Base-by-base conservation (phyloP, 2,888 invertebrate species). In the Siphlonurus alternatus region DNA sequence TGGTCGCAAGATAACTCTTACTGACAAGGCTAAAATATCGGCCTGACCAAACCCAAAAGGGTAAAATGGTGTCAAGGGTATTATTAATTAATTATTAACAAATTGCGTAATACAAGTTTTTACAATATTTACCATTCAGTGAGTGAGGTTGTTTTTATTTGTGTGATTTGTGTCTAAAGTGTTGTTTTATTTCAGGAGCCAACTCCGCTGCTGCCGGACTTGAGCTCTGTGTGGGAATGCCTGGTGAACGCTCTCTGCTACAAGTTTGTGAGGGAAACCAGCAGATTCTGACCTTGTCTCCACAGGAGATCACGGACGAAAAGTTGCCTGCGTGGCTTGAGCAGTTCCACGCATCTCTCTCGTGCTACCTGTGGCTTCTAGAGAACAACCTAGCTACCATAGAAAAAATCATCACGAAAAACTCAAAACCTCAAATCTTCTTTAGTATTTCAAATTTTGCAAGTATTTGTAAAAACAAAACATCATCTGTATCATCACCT, bases 201-300 rank as follows among this genome's bases (percentile, higher is more conserved):
- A 70, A 69, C 61, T 70, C 65, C 54, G 67, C 68, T 66, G 66
- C 70, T 63, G 69, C 69, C 61, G 59, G 66, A 54, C 68, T 70
- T 59, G 67, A 60, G 63, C 67, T 38, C 63, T 64, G 2, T 25
- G 38, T 2, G 68, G 69, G 51, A 69, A 75, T 23, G 63, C 71
- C 23, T 72, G 72, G 20, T 76, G 51, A 59, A 18, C 18, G 53
- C 2, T 53, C 60, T 2, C 60, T 76, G 22, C 38, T 70, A n/a
- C 65, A 67, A 3, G 67, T 73, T 51, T 75, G 74, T 67, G 74
- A 75, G 68, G 66, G 68, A 38, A 38, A 38, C 38, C 5, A 38
- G 38, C n/a, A n/a, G 38, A 38, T 38, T 38, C 5, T 15, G 5
- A 38, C 38, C 38, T 10, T n/a, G n/a, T 38, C 38, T 10, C 38